Evolutionary conservation across 1,140 invertebrate genomes (phyloP), one percentile per base, ranked within the genome.

Genomic region (Heliconius hermathena): DNA sequence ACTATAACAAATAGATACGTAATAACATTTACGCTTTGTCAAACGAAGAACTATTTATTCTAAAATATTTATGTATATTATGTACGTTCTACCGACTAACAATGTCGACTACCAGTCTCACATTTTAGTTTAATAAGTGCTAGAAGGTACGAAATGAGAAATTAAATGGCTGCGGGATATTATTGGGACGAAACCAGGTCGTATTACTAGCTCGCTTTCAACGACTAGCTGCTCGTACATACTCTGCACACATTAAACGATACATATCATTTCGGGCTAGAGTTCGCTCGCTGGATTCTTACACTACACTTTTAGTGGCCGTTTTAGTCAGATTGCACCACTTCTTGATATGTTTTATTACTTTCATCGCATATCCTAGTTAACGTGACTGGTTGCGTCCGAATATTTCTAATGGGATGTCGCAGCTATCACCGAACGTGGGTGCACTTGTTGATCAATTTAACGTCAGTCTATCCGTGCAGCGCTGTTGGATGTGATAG

Each of bases 81-180:
- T 85, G 85, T 88, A 86, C 78, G 84, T 90, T 90, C 93, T 94
- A 94, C 90, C 83, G 91, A 90, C 91, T 94, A 93, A 92, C 88
- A 93, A 94, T 93, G 91, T 92, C 87, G 91, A 92, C 93, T 94
- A 94, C 91, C 93, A 94, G 93, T 94, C 93, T 94, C 91, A 94
- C 91, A 94, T 94, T 92, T 93, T 93, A 93, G 89, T 91, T 85
- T 88, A 90, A 91, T 89, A 90, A 93, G 88, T 92, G 87, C 89
- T 93, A 93, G 89, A 93, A 93, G 88, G 85, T 91, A 92, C 85
- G 86, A 91, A 92, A 90, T 89, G 86, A 81, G 80, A 91, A 91
- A 89, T 85, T 85, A 90, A 90, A 88, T 77, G 88, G 89, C 93
- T 91, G 91, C 91, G 79, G 85, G 79, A 88, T 82, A 84, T 85